Evolutionary conservation across 2,888 invertebrate species (phyloP).

Genomic region (Deroplatys truncata): DNA sequence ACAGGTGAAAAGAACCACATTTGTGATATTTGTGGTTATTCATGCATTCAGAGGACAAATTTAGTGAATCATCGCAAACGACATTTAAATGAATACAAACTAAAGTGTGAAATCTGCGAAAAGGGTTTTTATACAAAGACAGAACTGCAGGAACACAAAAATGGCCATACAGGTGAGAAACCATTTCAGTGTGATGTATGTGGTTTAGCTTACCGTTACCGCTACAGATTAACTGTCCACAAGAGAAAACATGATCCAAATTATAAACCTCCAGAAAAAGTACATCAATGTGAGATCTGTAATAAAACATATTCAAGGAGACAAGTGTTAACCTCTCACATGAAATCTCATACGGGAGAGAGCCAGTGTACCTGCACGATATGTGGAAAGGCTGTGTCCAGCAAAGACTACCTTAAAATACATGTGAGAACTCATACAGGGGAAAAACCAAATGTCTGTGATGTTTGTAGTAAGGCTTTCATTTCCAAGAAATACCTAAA

Average conservation of each 20-base stretch:
- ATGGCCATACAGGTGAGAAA: constrained; percentile 52
- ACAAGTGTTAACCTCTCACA: constrained; percentile 43
- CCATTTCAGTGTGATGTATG: constrained; percentile 53
- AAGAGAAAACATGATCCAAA: constrained; percentile 41
- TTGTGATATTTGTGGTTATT: constrained; percentile 27
- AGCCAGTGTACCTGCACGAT: constrained; percentile 56
- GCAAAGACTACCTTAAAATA: constrained; percentile 57
- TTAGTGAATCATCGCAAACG: constrained; percentile 27
- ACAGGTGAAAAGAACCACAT: constrained; percentile 26
- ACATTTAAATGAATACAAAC: constrained; percentile 29
- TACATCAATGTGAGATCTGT: constrained; percentile 44
- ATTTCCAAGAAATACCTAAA: constrained; percentile 35
- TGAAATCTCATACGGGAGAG: constrained; percentile 43
- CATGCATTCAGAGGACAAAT: constrained; percentile 26
- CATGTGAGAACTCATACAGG: constrained; percentile 59
- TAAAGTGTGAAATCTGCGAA: constrained; percentile 51
- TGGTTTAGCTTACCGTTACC: constrained; percentile 25
- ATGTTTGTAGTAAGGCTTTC: constrained; percentile 45
- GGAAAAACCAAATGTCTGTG: constrained; percentile 59
- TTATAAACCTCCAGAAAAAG: constrained; percentile 42
- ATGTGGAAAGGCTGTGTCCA: constrained; percentile 58
- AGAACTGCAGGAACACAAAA: constrained; percentile 53
- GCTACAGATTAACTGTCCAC: constrained; percentile 34
- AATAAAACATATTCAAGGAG: constrained; percentile 43
- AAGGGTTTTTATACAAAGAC: constrained; percentile 51